Evolutionary conservation across 2,113 vertebrate genomes (phyloP), one percentile per base, ranked within the genome.

Genomic region (Xiphophorus hellerii): DNA sequence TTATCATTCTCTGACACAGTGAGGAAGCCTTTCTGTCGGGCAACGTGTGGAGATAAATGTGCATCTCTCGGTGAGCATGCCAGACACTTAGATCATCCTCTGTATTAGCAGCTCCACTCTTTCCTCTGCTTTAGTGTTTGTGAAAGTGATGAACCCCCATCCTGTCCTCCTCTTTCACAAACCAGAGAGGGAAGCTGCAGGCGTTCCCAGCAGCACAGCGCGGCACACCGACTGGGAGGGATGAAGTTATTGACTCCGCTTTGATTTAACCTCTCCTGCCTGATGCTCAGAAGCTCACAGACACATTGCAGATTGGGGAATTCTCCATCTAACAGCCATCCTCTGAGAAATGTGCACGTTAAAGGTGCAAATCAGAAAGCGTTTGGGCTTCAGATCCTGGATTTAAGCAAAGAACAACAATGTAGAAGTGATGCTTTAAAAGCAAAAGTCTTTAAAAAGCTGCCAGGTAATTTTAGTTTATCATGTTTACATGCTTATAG

Each of bases 221-320:
- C 58, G 79, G 84, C 83, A 67, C 51, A 58, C 51, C 51, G 79
- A 81, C 77, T 76, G 78, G 81, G 81, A 85, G 80, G 88, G 84
- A 90, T 74, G 84, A 89, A 90, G 84, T 85, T 92, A 90, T 93
- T 89, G 90, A 92, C 88, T 91, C 84, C 73, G 69, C 88, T 93
- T 91, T 92, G 87, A 92, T 92, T 91, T 90, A 88, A 90, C 86
- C 88, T 91, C 84, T 82, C 76, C 73, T 86, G 79, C 79, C 84
- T 82, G 83, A 82, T 89, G 83, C 74, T 81, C 80, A 75, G 72
- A 76, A 81, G 73, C 54, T 44, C 77, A 66, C 79, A 82, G 76
- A 85, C 74, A 77, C 77, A 81, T 74, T 74, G 83, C 83, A 88
- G 74, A 85, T 86, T 51, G 67, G 80, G 71, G 83, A 66, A 82